These are phyloP conservation scores for Marasmarcha lunaedactyla DNA, from an alignment of 2,888 invertebrate genomes.

Conservation along the genomic window DNA sequence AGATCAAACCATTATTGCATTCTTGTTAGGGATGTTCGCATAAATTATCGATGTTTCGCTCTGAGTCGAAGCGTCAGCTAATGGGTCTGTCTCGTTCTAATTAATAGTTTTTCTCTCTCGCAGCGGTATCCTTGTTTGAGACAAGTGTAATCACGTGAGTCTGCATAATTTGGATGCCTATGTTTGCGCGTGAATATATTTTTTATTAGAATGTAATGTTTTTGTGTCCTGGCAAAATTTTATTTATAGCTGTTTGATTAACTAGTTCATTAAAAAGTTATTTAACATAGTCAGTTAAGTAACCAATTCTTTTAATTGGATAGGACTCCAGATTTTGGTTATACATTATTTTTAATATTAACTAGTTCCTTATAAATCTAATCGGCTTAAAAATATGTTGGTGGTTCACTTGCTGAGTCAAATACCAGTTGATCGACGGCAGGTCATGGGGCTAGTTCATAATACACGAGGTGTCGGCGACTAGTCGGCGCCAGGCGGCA, in stretches of 20 bases:
- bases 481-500: constrained; percentile 64
- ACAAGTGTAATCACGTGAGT: constrained; percentile 41
- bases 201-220: constrained; percentile 3
- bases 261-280: too few species aligned
- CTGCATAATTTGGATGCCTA: constrained; percentile 28
- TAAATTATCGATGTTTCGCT: constrained; percentile 67
- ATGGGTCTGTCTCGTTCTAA: constrained; percentile 49
- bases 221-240: too few species aligned
- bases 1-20: constrained; percentile 30
- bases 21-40: constrained; percentile 66
- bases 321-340: too few species aligned
- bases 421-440: constrained; percentile 64
- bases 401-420: constrained; percentile 48
- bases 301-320: too few species aligned
- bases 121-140: constrained; percentile 24
- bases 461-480: constrained; percentile 68
- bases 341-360: too few species aligned
- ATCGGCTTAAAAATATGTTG: constrained; percentile 46
- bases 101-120: constrained; percentile 61
- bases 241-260: too few species aligned
- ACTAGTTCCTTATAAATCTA: constrained; percentile 28
- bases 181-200: constrained; percentile 20
- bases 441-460: constrained; percentile 66
- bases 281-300: too few species aligned
- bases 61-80: constrained; percentile 31